phyloP scores from a whole-genome alignment of 2,888 invertebrate species.

The Dermolepida albohirtum region DNA sequence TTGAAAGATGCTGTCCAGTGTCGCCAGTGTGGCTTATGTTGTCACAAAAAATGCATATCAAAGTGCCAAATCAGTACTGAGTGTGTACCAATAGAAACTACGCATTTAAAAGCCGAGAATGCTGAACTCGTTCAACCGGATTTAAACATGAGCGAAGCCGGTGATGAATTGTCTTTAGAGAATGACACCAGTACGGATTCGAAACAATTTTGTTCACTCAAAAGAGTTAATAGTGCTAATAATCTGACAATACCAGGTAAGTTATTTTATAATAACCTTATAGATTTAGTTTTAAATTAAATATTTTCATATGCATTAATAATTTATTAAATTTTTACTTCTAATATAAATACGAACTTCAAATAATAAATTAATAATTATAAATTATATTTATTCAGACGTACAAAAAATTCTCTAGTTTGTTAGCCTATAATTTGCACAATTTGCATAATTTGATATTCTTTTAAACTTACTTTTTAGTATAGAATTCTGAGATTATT shows the following conservation, averaged over 20 bases:
- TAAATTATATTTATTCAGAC: too few relatives aligned
- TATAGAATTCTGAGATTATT: too few relatives aligned
- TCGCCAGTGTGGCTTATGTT: conserved; percentile 87
- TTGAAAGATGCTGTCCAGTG: conserved; percentile 96
- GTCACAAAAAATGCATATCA: conserved; percentile 95
- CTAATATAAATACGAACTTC: too few relatives aligned
- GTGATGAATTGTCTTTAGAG: conserved; percentile 54
- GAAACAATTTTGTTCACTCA: conserved; percentile 66
- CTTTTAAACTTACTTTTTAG: too few relatives aligned
- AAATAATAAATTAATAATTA: too few relatives aligned
- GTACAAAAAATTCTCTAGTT: too few relatives aligned
- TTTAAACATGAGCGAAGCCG: conserved; percentile 66
- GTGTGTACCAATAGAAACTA: conserved; percentile 63
- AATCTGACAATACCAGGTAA: conserved; percentile 75
- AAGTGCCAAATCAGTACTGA: conserved; percentile 82
- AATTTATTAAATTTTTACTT: too few relatives aligned
- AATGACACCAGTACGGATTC: conserved; percentile 57
- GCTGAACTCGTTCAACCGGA: conserved; percentile 62
- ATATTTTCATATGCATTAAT: too few relatives aligned
- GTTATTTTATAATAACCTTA: conserved; percentile 43
- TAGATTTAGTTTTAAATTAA: neutral
- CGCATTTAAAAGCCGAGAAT: conserved; percentile 51
- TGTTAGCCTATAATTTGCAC: too few relatives aligned
- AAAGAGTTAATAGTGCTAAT: conserved; percentile 79
- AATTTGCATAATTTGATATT: too few relatives aligned